Conservation (phyloP, 23 tunicate genomes). For the Corella eumyota region DNA sequence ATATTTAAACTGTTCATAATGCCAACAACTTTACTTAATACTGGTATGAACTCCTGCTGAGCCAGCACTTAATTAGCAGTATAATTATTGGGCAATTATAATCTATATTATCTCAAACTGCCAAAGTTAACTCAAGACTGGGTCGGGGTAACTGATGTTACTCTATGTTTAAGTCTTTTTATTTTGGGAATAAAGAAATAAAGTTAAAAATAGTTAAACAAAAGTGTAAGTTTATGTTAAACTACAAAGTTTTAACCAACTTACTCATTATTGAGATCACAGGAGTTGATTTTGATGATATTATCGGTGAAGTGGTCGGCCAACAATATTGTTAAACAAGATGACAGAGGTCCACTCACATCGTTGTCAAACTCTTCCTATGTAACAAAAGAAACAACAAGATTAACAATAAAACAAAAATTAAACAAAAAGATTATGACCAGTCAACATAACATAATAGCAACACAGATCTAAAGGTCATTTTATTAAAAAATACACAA, state of each 20-base stretch:
- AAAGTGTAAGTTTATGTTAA: not conserved
- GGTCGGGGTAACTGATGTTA: too few relatives aligned
- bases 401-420: not conserved
- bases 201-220: too few relatives aligned
- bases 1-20: slow-evolving; percentile 2
- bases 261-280: slow-evolving; percentile 51
- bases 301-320: slow-evolving; percentile 44
- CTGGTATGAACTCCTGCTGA: not conserved
- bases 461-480: not conserved
- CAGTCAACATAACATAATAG: not conserved
- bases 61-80: too few relatives aligned
- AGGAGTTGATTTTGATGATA: slow-evolving; percentile 19
- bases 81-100: too few relatives aligned
- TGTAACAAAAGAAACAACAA: not conserved
- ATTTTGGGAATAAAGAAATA: too few relatives aligned
- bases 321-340: slow-evolving; percentile 50
- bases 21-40: not conserved
- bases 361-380: slow-evolving; percentile 83
- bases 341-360: slow-evolving; percentile 51
- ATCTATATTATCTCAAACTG: too few relatives aligned
- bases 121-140: too few relatives aligned
- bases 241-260: slow-evolving; percentile 3
- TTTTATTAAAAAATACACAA: not conserved
- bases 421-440: not conserved
- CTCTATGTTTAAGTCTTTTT: too few relatives aligned